These are phyloP conservation scores for Macaria liturata DNA, from an alignment of 2,888 invertebrate species.

Conservation along the genomic window DNA sequence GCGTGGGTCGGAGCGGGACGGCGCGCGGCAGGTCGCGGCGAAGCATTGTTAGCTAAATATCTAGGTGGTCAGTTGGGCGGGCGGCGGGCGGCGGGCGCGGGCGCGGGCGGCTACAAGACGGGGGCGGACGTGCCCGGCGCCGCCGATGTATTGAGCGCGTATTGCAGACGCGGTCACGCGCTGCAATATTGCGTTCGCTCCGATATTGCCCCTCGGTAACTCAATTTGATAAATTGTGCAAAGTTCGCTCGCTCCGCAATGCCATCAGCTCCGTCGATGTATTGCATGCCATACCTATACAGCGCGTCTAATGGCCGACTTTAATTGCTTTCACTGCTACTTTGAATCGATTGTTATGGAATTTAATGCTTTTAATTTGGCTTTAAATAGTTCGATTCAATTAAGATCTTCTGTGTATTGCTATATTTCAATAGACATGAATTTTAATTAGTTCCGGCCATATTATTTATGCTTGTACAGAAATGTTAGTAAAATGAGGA, in stretches of 20 bases:
- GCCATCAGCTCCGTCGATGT: constrained; percentile 64
- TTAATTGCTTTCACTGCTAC: background rate
- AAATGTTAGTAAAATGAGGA: background rate
- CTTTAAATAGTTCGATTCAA: too few relatives aligned
- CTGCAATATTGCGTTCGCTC: constrained; percentile 83
- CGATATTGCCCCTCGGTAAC: constrained; percentile 82
- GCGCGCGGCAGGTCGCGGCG: constrained; percentile 60
- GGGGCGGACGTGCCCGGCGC: constrained; percentile 68
- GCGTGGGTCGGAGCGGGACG: constrained; percentile 59
- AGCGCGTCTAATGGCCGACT: background rate
- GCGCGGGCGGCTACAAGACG: constrained; percentile 59
- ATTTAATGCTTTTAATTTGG: too few relatives aligned
- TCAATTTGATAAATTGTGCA: constrained; percentile 82
- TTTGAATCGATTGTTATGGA: too few relatives aligned
- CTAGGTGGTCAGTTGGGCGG: constrained; percentile 80
- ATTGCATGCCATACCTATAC: constrained; percentile 41
- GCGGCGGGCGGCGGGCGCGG: constrained; percentile 42
- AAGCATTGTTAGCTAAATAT: constrained; percentile 83
- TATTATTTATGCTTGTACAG: too few relatives aligned
- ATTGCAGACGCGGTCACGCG: constrained; percentile 83
- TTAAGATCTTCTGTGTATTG: too few relatives aligned
- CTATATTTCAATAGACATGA: too few relatives aligned
- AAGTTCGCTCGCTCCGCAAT: constrained; percentile 72
- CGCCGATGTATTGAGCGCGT: constrained; percentile 84
- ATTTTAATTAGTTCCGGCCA: too few relatives aligned